Percentiles rank a stretch among this genome's conserved stretches.
phyloP scores from a whole-genome alignment of 1,140 invertebrate genomes.

The Scaptomyza graminum region DNA sequence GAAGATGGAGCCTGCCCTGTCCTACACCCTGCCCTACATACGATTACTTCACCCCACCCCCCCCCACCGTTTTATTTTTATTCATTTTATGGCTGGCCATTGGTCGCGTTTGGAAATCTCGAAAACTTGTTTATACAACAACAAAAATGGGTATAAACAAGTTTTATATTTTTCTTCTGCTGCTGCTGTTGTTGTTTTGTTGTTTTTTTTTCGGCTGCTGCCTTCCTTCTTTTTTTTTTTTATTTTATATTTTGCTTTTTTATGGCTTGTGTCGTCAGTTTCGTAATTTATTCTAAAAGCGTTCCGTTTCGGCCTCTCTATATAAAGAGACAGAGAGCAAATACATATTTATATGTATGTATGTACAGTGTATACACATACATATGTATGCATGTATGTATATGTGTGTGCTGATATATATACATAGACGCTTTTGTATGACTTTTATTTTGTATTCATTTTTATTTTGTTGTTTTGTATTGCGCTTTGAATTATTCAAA shows the following conservation, averaged over 20 bases:
- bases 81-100: slow-evolving; percentile 39
- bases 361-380: slow-evolving; percentile 39
- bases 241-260: too few species aligned
- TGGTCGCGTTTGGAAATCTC: slow-evolving; percentile 78
- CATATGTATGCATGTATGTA: too few species aligned
- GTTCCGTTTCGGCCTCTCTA: slow-evolving; percentile 76
- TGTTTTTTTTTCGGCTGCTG: slow-evolving; percentile 34
- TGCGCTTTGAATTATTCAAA: slow-evolving; percentile 78
- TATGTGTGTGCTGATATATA: slow-evolving; percentile 21
- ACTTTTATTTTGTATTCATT: slow-evolving; percentile 21
- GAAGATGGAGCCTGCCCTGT: slow-evolving; percentile 33
- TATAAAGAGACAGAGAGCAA: slow-evolving; percentile 54
- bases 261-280: slow-evolving; percentile 74
- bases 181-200: slow-evolving; percentile 44
- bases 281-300: slow-evolving; percentile 82
- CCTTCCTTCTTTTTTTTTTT: slow-evolving; percentile 45
- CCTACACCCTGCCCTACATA: slow-evolving; percentile 52
- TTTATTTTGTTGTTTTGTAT: slow-evolving; percentile 57
- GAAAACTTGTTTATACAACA: slow-evolving; percentile 79
- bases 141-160: slow-evolving; percentile 73
- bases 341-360: too few species aligned
- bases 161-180: slow-evolving; percentile 55
- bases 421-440: slow-evolving; percentile 20
- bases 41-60: slow-evolving; percentile 27
- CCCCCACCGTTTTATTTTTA: slow-evolving; percentile 3